Percentiles rank a stretch among this genome's conserved stretches.
Conservation (phyloP, 2,888 invertebrate species). For the Patella depressa region DNA sequence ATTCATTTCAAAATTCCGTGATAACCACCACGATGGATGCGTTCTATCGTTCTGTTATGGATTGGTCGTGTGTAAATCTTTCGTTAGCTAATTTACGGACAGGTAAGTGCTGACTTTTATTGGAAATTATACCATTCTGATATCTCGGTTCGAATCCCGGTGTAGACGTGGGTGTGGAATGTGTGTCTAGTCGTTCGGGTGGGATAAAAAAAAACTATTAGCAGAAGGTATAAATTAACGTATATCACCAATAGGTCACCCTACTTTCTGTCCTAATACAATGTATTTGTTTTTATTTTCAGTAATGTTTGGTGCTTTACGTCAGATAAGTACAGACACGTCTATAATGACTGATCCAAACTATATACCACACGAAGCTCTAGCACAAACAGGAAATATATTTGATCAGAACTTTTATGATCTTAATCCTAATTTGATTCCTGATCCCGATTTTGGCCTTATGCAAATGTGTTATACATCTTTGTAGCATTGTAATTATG, state of each 20-base stretch:
- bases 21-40: conserved; percentile 36
- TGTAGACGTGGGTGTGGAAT: no score
- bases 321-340: conserved; percentile 49
- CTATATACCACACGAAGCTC: conserved; percentile 43
- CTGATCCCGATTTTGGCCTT: not conserved
- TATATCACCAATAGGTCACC: no score
- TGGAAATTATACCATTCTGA: no score
- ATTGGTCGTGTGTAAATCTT: conserved; percentile 50
- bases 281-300: conserved; percentile 19
- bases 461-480: not conserved
- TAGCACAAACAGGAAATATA: conserved; percentile 19
- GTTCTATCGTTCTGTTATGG: conserved; percentile 42
- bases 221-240: no score
- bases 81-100: conserved; percentile 48
- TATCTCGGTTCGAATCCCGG: no score
- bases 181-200: no score
- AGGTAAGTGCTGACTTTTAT: conserved; percentile 35
- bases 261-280: no score
- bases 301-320: conserved; percentile 48
- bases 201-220: no score
- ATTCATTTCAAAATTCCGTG: conserved; percentile 52
- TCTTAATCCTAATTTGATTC: not conserved
- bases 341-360: conserved; percentile 54
- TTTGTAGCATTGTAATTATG: not conserved
- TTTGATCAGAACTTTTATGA: not conserved